phyloP scores from a whole-genome alignment of 2,888 invertebrate genomes.

The Torymus aiolomorphi region DNA sequence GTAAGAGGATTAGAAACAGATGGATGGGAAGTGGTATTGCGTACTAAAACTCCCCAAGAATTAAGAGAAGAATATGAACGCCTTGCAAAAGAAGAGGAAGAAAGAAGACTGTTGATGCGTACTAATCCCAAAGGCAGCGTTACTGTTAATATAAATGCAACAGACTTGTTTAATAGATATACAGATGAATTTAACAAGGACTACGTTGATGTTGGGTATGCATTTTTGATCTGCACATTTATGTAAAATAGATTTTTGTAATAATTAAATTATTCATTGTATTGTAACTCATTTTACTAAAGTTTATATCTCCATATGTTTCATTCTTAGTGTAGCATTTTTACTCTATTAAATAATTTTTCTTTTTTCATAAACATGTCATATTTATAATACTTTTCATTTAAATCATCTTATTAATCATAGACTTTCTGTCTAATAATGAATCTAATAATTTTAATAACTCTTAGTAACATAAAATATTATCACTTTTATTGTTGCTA shows the following conservation, averaged over 20 bases:
- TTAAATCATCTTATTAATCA: too few species aligned
- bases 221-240: not conserved
- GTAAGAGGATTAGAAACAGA: conserved; percentile 93
- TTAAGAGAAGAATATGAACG: conserved; percentile 98
- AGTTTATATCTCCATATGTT: too few species aligned
- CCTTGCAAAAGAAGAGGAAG: conserved; percentile 88
- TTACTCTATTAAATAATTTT: too few species aligned
- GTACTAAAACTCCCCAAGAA: conserved; percentile 95
- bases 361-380: too few species aligned
- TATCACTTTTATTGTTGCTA: conserved; percentile 27
- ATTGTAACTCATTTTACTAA: too few species aligned
- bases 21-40: conserved; percentile 95
- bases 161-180: conserved; percentile 92
- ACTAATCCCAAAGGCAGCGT: conserved; percentile 95
- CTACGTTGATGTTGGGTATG: conserved; percentile 42
- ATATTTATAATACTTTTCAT: too few species aligned
- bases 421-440: too few species aligned
- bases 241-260: too few species aligned
- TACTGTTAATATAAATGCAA: conserved; percentile 92
- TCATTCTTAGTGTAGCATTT: too few species aligned
- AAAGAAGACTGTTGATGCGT: conserved; percentile 89
- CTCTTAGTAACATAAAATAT: not conserved
- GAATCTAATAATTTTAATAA: too few species aligned
- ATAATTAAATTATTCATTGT: too few species aligned
- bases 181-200: conserved; percentile 82